Conservation (phyloP, 2,797 vertebrate genomes). For the Aulostomus chinensis region DNA sequence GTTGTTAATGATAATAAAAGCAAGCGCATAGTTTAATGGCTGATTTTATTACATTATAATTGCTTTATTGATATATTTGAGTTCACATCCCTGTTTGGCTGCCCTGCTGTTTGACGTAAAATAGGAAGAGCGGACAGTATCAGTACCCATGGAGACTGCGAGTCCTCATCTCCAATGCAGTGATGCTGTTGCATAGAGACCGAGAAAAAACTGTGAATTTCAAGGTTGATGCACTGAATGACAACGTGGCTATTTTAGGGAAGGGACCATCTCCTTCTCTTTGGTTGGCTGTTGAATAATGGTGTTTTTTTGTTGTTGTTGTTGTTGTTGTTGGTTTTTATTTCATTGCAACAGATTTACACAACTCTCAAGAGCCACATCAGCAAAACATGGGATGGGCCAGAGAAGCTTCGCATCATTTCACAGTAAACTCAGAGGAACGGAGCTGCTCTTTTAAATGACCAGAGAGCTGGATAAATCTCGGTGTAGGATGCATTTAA, state of each 20-base stretch:
- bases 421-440: slow-evolving; percentile 35
- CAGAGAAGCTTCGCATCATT: slow-evolving; percentile 23
- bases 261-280: neutral
- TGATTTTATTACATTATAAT: too few relatives aligned
- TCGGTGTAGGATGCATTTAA: slow-evolving; percentile 69
- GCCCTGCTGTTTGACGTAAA: slow-evolving; percentile 54
- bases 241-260: slow-evolving; percentile 61
- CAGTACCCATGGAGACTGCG: slow-evolving; percentile 74
- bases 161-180: slow-evolving; percentile 63
- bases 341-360: slow-evolving; percentile 43
- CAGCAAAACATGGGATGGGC: slow-evolving; percentile 53
- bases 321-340: neutral
- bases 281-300: slow-evolving; percentile 43
- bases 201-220: slow-evolving; percentile 55
- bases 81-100: slow-evolving; percentile 27
- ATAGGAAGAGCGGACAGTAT: slow-evolving; percentile 34
- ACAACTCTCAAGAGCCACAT: slow-evolving; percentile 44
- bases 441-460: slow-evolving; percentile 23
- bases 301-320: neutral
- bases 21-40: too few relatives aligned
- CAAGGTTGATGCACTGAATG: slow-evolving; percentile 68
- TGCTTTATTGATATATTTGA: neutral
- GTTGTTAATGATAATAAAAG: too few relatives aligned
- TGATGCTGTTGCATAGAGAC: slow-evolving; percentile 72
- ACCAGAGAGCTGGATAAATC: slow-evolving; percentile 38